Percentiles rank a stretch among this genome's conserved stretches.
phyloP scores from a whole-genome alignment of 2,888 invertebrate genomes.

The Lithophane leautieri region DNA sequence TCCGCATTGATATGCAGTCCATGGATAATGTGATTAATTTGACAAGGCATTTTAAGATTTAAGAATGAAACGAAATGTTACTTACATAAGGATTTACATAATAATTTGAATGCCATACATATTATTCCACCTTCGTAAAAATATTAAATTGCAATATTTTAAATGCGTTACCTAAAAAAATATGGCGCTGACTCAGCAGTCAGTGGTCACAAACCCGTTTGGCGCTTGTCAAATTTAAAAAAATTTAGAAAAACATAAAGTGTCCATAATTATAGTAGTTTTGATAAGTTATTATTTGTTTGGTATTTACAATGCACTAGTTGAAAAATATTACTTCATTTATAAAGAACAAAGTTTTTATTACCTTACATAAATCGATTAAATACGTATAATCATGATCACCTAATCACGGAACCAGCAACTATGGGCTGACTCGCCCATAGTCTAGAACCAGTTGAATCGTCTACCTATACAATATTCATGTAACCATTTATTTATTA shows the following conservation, averaged over 20 bases:
- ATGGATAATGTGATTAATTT: not conserved
- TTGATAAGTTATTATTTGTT: not conserved
- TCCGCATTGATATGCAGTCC: not conserved
- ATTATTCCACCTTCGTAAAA: not conserved
- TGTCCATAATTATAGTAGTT: not conserved
- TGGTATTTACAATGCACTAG: not conserved
- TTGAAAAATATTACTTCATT: not conserved
- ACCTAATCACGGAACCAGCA: not conserved
- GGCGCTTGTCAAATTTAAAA: not conserved
- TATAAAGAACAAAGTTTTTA: not conserved
- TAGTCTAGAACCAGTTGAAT: not conserved
- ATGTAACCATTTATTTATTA: not conserved
- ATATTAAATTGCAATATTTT: not conserved
- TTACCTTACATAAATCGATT: not conserved
- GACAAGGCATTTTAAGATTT: not conserved
- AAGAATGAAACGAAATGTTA: slow-evolving; percentile 7
- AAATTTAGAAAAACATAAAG: not conserved
- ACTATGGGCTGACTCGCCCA: too few species aligned
- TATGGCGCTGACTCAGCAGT: not conserved
- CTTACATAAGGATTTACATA: slow-evolving; percentile 11
- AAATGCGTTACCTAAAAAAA: not conserved
- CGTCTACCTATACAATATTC: not conserved
- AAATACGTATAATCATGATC: not conserved
- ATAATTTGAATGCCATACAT: slow-evolving; percentile 3
- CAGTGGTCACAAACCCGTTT: slow-evolving; percentile 12